Percentiles rank a stretch among this genome's conserved stretches.
These are phyloP conservation scores for Cydia strobilella DNA, from an alignment of 1,140 invertebrate genomes.

Conservation along the genomic window DNA sequence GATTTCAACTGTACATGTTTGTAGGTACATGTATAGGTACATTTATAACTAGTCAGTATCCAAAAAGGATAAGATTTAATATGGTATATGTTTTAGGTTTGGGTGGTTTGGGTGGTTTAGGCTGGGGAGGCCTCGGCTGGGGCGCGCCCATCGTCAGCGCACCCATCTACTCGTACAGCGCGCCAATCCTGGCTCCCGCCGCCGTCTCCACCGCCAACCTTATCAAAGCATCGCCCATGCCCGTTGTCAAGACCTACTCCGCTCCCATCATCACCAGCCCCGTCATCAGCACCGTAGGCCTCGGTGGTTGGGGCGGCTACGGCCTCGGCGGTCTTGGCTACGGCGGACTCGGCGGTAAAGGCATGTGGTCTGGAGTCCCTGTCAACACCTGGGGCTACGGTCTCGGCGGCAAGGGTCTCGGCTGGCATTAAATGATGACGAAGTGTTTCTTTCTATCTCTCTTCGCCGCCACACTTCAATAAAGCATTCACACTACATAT, in stretches of 20 bases:
- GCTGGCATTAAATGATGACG: constrained; percentile 32
- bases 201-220: constrained; percentile 61
- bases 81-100: not conserved
- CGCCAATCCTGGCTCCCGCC: constrained; percentile 53
- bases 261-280: constrained; percentile 57
- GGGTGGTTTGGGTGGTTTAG: not conserved
- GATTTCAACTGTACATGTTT: no score
- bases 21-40: no score
- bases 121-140: constrained; percentile 34
- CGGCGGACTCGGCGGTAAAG: constrained; percentile 36
- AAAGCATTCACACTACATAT: constrained; percentile 47
- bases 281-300: constrained; percentile 51
- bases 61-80: no score
- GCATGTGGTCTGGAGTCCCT: constrained; percentile 9
- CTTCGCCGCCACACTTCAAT: constrained; percentile 46
- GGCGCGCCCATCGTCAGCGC: constrained; percentile 42
- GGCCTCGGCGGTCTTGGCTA: constrained; percentile 40
- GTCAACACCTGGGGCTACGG: constrained; percentile 34
- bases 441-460: constrained; percentile 35
- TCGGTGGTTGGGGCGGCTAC: constrained; percentile 37
- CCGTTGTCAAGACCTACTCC: constrained; percentile 53
- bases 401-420: constrained; percentile 37
- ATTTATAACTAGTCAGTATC: no score
- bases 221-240: constrained; percentile 62
- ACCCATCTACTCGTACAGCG: constrained; percentile 28